Evolutionary conservation across 2,797 vertebrate species (phyloP), one percentile per base, ranked within the genome.

Genomic region (Phrynocephalus forsythii): DNA sequence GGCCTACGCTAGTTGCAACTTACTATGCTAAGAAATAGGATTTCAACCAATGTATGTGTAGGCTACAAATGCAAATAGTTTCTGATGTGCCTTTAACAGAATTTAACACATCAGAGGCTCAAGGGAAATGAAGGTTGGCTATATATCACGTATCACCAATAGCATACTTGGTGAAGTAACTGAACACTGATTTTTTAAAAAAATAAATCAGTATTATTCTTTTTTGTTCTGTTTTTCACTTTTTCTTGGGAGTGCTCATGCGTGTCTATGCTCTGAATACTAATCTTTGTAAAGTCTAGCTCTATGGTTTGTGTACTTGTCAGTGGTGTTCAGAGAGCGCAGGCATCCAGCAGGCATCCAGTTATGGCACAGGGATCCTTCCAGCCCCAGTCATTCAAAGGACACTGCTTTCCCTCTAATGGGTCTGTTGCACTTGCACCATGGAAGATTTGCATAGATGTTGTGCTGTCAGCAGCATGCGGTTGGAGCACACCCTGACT

Each of bases 401-500:
- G 30, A 13, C 5, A 72, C 38, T 48, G 44, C 50, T 44, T 6
- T 33, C 18, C 20, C 48, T 2, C 20, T 56, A 80, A 33, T 26
- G 56, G 11, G 26, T 6, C 20, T 72, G 48, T 7, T n/a, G 78
- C 22, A 30, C 6, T 13, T 22, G 68, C 7, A 30, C 6, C 30
- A 52, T 24, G n/a, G 67, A 56, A 30, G 6, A 86, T 71, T 56
- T 79, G 30, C 84, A 86, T 71, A 28, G n/a, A 15, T 79, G 50
- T 67, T 85, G 63, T 52, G 38, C 63, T 78, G 18, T 33, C 72
- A 28, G 69, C 28, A 5, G 28, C 52, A 73, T 80, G 56, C 7
- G 67, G 56, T n/a, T 82, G 86, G 48, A 10, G 11, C 79, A 87
- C 24, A n/a, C 60, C 44, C 82, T 82, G 33, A 73, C 56, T 50